phyloP scores from a whole-genome alignment of 2,888 invertebrate genomes.

The Meiosimyza decipiens region DNA sequence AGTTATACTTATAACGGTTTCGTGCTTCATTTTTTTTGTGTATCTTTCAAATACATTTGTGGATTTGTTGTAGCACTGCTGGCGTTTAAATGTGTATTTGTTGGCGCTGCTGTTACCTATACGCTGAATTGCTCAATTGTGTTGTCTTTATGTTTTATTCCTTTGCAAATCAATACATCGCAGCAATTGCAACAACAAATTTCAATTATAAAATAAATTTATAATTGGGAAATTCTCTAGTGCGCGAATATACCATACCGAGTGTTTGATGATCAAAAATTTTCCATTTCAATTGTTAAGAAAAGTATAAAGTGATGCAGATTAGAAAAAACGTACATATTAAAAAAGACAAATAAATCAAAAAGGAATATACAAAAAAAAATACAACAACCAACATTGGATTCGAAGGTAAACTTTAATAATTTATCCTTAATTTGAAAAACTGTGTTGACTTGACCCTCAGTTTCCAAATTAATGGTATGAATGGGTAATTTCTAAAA shows the following conservation, averaged over 20 bases:
- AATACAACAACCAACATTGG: too few relatives aligned
- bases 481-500: too few relatives aligned
- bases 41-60: slow-evolving; percentile 31
- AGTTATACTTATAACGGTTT: slow-evolving; percentile 16
- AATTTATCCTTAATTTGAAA: too few relatives aligned
- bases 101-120: not conserved
- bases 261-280: too few relatives aligned
- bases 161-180: slow-evolving; percentile 50
- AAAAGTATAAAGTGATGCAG: too few relatives aligned
- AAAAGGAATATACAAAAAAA: too few relatives aligned
- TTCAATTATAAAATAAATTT: slow-evolving; percentile 15
- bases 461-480: too few relatives aligned
- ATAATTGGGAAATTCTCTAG: slow-evolving; percentile 19
- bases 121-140: slow-evolving; percentile 29
- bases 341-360: too few relatives aligned
- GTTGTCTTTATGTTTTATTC: slow-evolving; percentile 35
- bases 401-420: too few relatives aligned
- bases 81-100: not conserved
- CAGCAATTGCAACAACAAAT: slow-evolving; percentile 42
- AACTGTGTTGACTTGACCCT: too few relatives aligned
- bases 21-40: slow-evolving; percentile 26
- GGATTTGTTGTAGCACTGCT: not conserved
- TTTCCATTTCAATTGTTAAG: too few relatives aligned
- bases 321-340: too few relatives aligned
- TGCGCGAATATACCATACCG: not conserved